Evolutionary conservation across 2,797 vertebrate genomes (phyloP).

Genomic region (Buphagus erythrorhynchus): DNA sequence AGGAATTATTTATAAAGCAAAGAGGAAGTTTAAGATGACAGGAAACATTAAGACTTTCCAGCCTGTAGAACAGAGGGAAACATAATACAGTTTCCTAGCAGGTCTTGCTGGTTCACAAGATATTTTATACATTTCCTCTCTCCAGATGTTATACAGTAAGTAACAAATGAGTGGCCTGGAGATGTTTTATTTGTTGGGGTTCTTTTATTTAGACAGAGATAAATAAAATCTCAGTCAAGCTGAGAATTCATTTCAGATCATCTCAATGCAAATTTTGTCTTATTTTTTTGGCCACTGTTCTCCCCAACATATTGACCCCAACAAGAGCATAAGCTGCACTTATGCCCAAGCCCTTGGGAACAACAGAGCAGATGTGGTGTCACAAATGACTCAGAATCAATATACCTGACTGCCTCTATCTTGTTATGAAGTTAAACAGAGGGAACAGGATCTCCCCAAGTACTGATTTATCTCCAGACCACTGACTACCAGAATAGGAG

Average conservation of each 20-base stretch:
- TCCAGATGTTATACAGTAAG: neutral
- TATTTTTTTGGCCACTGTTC: neutral
- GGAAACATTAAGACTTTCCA: constrained; percentile 37
- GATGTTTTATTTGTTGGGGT: neutral
- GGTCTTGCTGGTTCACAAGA: neutral
- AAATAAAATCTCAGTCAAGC: neutral
- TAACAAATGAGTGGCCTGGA: neutral
- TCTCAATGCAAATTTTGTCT: neutral
- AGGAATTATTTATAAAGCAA: constrained; percentile 45
- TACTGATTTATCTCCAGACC: neutral
- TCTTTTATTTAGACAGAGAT: neutral
- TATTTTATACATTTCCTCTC: constrained; percentile 21
- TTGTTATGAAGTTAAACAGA: neutral
- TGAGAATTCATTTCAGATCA: neutral
- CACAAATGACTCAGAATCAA: neutral
- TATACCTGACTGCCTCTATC: neutral
- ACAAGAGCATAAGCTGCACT: neutral
- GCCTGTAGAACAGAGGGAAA: neutral
- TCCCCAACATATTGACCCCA: neutral
- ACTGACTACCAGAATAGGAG: neutral
- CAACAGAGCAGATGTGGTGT: neutral
- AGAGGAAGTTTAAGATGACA: constrained; percentile 40
- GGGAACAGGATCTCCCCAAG: neutral
- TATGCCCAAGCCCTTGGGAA: neutral
- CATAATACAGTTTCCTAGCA: neutral